A percentile compares a stretch with the other conserved stretches of the same genome.
Conservation (phyloP, 1,140 invertebrate species). For the Calosoma granatense region DNA sequence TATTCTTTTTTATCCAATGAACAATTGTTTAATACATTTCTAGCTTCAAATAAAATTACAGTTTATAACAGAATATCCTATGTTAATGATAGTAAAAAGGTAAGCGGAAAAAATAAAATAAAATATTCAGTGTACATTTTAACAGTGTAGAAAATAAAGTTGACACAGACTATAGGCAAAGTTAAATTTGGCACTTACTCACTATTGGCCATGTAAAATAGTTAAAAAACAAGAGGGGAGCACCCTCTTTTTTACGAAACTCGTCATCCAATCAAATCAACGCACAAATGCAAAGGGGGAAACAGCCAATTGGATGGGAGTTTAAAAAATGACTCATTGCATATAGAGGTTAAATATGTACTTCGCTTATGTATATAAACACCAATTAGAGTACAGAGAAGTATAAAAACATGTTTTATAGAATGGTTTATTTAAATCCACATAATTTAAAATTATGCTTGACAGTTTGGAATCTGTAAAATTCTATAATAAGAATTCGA, state of each 20-base stretch:
- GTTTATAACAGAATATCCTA: too few species aligned
- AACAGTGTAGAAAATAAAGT: not conserved
- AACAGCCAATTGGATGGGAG: not conserved
- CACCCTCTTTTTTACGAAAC: conserved; percentile 25
- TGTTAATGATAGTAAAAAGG: too few species aligned
- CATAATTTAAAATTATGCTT: not conserved
- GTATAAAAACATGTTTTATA: too few species aligned
- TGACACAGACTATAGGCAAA: conserved; percentile 3
- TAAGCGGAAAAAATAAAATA: too few species aligned
- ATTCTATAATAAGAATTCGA: not conserved
- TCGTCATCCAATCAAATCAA: not conserved
- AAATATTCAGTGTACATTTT: too few species aligned
- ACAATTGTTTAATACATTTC: too few species aligned
- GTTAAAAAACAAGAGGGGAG: conserved; percentile 26
- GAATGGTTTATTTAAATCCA: not conserved
- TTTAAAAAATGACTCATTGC: conserved; percentile 1
- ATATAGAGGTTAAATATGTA: not conserved
- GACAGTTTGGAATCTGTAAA: not conserved
- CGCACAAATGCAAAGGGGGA: not conserved
- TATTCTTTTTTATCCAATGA: too few species aligned
- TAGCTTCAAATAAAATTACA: too few species aligned
- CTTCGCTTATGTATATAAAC: not conserved
- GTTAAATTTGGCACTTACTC: not conserved
- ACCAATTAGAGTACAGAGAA: too few species aligned
- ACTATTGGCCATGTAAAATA: conserved; percentile 25